Evolutionary conservation across 2,888 invertebrate genomes (phyloP).

Genomic region (Xanthorhoe designata): DNA sequence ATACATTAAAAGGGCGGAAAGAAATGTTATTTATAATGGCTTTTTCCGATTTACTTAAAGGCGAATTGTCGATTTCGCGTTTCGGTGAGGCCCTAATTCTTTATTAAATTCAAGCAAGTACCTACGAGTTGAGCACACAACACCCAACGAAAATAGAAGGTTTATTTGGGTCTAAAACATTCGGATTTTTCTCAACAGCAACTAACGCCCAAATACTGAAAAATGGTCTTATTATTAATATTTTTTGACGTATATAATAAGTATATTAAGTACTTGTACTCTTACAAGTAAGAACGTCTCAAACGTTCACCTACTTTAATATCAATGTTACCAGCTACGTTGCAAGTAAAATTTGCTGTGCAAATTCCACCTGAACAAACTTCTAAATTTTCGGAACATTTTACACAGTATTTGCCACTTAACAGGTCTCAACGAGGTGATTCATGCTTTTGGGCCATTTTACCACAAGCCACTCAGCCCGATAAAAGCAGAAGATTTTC

Average conservation of each 20-base stretch:
- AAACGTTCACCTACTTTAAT: too few relatives aligned
- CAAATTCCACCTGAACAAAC: background rate
- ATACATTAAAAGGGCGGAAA: slow-evolving; percentile 10
- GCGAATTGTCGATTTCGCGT: slow-evolving; percentile 7
- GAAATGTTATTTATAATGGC: slow-evolving; percentile 14
- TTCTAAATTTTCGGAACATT: slow-evolving; percentile 6
- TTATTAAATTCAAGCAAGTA: background rate
- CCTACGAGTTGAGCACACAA: background rate
- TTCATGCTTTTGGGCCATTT: slow-evolving; percentile 41
- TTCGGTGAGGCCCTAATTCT: background rate
- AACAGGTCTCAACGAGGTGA: slow-evolving; percentile 36
- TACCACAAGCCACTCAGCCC: slow-evolving; percentile 40
- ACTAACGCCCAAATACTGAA: too few relatives aligned
- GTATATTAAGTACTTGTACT: too few relatives aligned
- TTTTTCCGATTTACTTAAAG: slow-evolving; percentile 5
- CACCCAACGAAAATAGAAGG: background rate
- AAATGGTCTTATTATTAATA: too few relatives aligned
- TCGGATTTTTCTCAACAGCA: background rate
- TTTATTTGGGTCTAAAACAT: background rate
- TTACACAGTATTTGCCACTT: slow-evolving; percentile 35
- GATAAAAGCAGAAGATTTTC: slow-evolving; percentile 41
- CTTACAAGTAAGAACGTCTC: too few relatives aligned
- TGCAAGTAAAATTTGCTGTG: background rate
- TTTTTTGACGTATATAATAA: too few relatives aligned
- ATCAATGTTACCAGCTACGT: too few relatives aligned